These are phyloP conservation scores for Empidonax alnorum DNA, from an alignment of 2,113 vertebrate species.

Conservation along the genomic window DNA sequence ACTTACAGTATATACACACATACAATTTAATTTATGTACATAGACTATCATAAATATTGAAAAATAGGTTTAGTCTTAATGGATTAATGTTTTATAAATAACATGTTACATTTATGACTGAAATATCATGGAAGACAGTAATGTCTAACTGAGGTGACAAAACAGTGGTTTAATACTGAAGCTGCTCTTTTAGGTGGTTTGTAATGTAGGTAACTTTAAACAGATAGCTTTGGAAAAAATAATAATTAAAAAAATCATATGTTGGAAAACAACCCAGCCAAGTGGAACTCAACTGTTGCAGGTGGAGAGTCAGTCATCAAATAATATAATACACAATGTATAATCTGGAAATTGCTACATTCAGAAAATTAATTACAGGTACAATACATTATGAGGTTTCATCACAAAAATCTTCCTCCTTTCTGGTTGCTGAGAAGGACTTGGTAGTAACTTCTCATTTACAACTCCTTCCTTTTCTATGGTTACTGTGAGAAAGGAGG, in stretches of 20 bases:
- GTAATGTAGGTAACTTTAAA: constrained; percentile 47
- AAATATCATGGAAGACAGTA: constrained; percentile 89
- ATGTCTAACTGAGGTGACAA: constrained; percentile 75
- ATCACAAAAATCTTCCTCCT: background rate
- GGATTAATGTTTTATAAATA: constrained; percentile 97
- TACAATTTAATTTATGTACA: constrained; percentile 81
- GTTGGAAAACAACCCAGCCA: constrained; percentile 39
- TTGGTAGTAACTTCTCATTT: background rate
- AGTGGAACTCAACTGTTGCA: constrained; percentile 62
- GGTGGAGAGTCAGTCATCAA: constrained; percentile 27
- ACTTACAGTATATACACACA: constrained; percentile 83
- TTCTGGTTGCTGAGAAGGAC: background rate
- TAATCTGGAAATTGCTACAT: constrained; percentile 40
- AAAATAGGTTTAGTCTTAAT: constrained; percentile 96
- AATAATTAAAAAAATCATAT: background rate
- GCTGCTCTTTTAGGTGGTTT: constrained; percentile 72
- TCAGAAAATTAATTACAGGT: constrained; percentile 14
- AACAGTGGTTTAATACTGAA: constrained; percentile 83
- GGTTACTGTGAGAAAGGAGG: background rate
- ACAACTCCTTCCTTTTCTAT: background rate
- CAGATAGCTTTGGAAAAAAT: constrained; percentile 27
- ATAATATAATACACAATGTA: background rate
- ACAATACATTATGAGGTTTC: background rate
- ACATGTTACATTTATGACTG: constrained; percentile 84
- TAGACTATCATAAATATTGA: constrained; percentile 96